phyloP scores from a whole-genome alignment of 2,113 vertebrate species.

The Rousettus leschenaultii region DNA sequence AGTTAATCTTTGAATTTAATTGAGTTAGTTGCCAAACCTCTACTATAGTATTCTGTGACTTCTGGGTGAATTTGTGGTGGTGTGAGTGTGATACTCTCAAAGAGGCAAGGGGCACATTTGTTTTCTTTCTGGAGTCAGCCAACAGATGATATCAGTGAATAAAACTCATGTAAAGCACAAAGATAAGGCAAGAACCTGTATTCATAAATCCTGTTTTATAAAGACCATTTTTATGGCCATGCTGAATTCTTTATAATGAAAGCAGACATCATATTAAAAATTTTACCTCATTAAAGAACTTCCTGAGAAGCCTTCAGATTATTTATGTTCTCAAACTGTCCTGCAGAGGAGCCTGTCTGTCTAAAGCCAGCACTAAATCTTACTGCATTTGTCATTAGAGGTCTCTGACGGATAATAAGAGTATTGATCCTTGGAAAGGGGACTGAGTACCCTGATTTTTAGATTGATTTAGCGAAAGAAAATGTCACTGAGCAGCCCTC shows the following conservation, averaged over 20 bases:
- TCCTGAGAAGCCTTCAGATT: not conserved
- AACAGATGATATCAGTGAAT: not conserved
- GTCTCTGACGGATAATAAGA: not conserved
- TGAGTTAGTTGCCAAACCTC: not conserved
- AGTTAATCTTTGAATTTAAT: not conserved
- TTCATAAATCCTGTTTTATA: not conserved
- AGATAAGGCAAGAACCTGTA: accelerated
- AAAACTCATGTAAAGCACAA: not conserved
- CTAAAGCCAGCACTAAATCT: not conserved
- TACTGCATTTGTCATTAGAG: not conserved
- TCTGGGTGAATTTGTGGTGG: not conserved
- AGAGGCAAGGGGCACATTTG: not conserved
- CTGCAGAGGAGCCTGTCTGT: not conserved
- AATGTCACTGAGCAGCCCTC: not conserved
- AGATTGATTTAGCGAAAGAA: not conserved
- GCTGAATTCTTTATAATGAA: not conserved
- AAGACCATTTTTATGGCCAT: not conserved
- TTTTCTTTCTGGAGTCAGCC: not conserved
- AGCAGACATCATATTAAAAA: not conserved
- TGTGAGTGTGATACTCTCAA: not conserved
- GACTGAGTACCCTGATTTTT: not conserved
- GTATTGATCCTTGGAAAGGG: not conserved
- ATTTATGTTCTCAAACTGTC: no score
- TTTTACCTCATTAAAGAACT: not conserved
- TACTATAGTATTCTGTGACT: not conserved